A percentile compares a stretch with the other conserved stretches of the same genome.
phyloP scores from a whole-genome alignment of 2,113 vertebrate species.

The Protomyctophum bolini region DNA sequence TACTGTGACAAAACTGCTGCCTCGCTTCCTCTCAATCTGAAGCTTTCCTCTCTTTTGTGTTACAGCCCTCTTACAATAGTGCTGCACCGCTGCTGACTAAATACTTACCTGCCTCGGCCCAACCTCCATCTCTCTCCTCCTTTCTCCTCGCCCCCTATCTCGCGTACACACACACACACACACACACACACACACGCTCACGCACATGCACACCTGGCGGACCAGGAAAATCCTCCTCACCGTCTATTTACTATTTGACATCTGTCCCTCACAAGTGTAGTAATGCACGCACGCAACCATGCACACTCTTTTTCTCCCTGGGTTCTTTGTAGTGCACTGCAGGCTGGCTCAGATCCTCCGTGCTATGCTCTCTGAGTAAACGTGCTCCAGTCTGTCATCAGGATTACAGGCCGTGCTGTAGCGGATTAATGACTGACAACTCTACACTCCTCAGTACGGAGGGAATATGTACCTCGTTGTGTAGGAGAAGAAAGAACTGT shows the following conservation, averaged over 20 bases:
- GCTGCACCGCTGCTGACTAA: slow-evolving; percentile 67
- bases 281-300: too few relatives aligned
- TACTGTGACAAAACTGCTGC: slow-evolving; percentile 36
- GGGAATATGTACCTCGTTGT: slow-evolving; percentile 42
- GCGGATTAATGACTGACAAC: slow-evolving; percentile 79
- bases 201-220: too few relatives aligned
- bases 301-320: slow-evolving; percentile 23
- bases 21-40: slow-evolving; percentile 20
- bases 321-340: slow-evolving; percentile 73
- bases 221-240: too few relatives aligned
- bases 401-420: slow-evolving; percentile 74
- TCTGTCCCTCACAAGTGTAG: too few relatives aligned
- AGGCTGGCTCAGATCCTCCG: slow-evolving; percentile 73
- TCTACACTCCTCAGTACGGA: slow-evolving; percentile 59
- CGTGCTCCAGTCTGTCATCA: slow-evolving; percentile 71
- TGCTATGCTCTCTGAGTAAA: slow-evolving; percentile 61
- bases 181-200: too few relatives aligned
- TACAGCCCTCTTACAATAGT: slow-evolving; percentile 57
- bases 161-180: too few relatives aligned
- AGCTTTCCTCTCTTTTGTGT: slow-evolving; percentile 42
- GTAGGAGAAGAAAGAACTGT: slow-evolving; percentile 60
- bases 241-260: too few relatives aligned
- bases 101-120: slow-evolving; percentile 61
- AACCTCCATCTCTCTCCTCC: slow-evolving; percentile 18
- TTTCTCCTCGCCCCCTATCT: slow-evolving; percentile 6